Evolutionary conservation across 2,888 invertebrate genomes (phyloP), one percentile per base, ranked within the genome.

Genomic region (Seira ritae): DNA sequence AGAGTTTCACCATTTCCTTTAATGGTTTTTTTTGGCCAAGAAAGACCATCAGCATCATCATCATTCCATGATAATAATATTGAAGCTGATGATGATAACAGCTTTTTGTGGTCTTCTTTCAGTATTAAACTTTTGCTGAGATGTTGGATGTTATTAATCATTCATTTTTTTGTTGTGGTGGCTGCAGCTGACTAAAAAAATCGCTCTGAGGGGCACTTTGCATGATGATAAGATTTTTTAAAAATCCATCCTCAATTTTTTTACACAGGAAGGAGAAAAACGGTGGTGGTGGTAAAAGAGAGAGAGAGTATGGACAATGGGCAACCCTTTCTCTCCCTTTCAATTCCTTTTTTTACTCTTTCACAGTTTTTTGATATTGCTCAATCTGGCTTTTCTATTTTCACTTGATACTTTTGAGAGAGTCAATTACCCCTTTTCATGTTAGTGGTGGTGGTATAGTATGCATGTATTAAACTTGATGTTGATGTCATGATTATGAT

Each of bases 311-410:
- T 62, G 42, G 70, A 71, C 70, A 66, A 78, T 66, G 71, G 78
- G 65, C 71, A 78, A 68, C 76, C 76, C 76, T 76, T 75, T 75
- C 60, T 69, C 31, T 69, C 46, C 46, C 31, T 46, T 46, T 46
- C 46, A 19, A 4, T 17, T 46, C 37, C 10, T 69, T 20, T 69
- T 19, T 42, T 42, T 69, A 17, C n/a, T 17, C 69, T 42, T n/a
- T 37, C 31, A n/a, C 42, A n/a, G 15, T 19, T 55, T 71, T 46
- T 22, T 31, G 2, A 31, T 31, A 31, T 31, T 20, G 37, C 22
- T 55, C 55, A 55, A 17, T 55, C 15, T 55, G 55, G 15, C 20
- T 62, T 73, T 31, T 31, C 62, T 73, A 24, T 55, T 55, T 55
- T 55, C 55, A 55, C 55, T 55, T 55, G 15, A 55, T 12, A 55